phyloP scores from a whole-genome alignment of 2,113 vertebrate species.

The Sylvicapra grimmia region DNA sequence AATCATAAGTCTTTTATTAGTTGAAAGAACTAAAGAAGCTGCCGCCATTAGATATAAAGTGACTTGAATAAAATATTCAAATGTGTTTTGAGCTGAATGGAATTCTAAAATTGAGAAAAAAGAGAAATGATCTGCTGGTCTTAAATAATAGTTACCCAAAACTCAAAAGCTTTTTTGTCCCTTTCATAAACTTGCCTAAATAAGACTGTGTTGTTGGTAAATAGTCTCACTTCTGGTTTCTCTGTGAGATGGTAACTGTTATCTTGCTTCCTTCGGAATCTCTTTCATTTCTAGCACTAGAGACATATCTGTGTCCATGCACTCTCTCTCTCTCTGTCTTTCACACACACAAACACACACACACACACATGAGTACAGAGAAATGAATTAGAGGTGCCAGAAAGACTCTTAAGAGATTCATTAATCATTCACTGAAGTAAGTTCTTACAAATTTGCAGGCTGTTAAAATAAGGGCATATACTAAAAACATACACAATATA shows the following conservation, averaged over 20 bases:
- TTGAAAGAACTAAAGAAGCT: neutral
- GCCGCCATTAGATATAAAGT: neutral
- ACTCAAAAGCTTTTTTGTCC: neutral
- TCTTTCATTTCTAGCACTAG: neutral
- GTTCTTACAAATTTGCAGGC: neutral
- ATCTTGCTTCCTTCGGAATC: neutral
- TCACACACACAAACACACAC: neutral
- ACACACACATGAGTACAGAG: neutral
- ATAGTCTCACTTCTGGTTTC: neutral
- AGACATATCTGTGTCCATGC: neutral
- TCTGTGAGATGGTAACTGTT: neutral
- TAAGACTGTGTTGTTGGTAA: neutral
- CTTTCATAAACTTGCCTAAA: neutral
- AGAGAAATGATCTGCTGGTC: neutral
- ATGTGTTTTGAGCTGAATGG: neutral
- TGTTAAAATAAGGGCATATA: neutral
- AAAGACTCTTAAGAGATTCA: neutral
- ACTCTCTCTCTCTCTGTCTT: neutral
- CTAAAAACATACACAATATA: neutral
- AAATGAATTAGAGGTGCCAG: neutral
- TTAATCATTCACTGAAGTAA: neutral
- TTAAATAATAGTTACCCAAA: neutral
- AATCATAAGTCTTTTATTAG: neutral
- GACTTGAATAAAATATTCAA: neutral
- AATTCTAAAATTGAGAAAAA: conserved; percentile 19